Evolutionary conservation across 2,113 vertebrate species (phyloP).

Genomic region (Meleagris gallopavo): DNA sequence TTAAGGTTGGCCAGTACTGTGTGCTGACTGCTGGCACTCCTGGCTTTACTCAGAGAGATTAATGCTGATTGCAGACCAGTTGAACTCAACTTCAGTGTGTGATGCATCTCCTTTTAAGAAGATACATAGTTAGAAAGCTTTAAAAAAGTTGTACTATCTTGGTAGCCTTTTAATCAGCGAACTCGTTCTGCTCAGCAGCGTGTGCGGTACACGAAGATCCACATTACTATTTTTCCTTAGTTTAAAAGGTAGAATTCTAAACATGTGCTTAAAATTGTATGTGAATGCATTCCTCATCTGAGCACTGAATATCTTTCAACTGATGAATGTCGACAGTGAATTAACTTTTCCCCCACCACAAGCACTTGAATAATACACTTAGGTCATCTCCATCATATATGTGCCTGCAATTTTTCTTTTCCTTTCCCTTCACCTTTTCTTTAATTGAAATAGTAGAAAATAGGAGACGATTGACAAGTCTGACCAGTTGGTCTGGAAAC

Average conservation of each 20-base stretch:
- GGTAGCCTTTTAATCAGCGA: neutral
- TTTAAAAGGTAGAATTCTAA: constrained; percentile 16
- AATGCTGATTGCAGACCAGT: neutral
- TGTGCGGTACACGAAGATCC: neutral
- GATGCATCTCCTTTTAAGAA: neutral
- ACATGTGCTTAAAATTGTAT: neutral
- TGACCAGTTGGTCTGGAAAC: constrained; percentile 30
- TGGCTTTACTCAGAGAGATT: neutral
- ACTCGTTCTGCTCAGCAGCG: neutral
- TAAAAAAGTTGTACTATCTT: neutral
- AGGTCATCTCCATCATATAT: neutral
- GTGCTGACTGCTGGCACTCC: neutral
- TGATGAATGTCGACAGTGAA: neutral
- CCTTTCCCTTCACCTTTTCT: neutral
- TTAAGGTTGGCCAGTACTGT: neutral
- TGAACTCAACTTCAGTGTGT: neutral
- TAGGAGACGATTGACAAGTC: constrained; percentile 22
- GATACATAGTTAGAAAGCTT: neutral
- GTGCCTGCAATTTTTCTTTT: neutral
- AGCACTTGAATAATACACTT: neutral
- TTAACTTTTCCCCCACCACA: neutral
- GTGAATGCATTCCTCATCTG: neutral
- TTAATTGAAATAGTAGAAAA: constrained; percentile 9
- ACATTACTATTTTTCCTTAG: constrained; percentile 13
- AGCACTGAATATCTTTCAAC: constrained; percentile 11